Percentiles rank a stretch among this genome's conserved stretches.
phyloP scores from a whole-genome alignment of 2,888 invertebrate species.

The Onchidella celtica region DNA sequence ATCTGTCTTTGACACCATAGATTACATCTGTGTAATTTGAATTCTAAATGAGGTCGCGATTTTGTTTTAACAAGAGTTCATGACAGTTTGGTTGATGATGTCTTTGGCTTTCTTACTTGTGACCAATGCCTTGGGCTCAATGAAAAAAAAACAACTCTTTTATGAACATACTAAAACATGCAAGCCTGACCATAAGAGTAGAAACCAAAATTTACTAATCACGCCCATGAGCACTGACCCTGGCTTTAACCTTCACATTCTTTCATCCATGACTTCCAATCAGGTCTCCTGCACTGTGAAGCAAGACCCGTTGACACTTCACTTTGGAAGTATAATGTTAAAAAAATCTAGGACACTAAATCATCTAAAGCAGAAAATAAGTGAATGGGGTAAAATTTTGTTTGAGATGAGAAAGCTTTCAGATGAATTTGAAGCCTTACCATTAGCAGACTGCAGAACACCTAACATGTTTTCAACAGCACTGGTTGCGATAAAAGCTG shows the following conservation, averaged over 20 bases:
- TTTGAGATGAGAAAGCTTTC: not conserved
- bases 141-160: not conserved
- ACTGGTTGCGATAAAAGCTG: not conserved
- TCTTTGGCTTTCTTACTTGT: not conserved
- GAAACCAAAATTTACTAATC: not conserved
- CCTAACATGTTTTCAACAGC: not conserved
- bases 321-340: not conserved
- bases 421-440: not conserved
- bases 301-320: no score
- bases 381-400: not conserved
- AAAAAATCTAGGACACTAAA: not conserved
- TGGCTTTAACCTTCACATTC: not conserved
- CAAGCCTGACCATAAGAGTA: not conserved
- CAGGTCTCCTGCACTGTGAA: not conserved
- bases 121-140: not conserved
- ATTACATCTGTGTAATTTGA: no score
- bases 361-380: not conserved
- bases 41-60: no score
- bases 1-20: no score
- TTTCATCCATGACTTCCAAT: not conserved
- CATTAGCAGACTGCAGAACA: not conserved
- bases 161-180: not conserved
- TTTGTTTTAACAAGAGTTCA: no score
- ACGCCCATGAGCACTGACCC: not conserved
- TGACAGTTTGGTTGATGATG: no score